These are phyloP conservation scores for Acipenser ruthenus DNA, from an alignment of 2,797 vertebrate genomes.

Conservation along the genomic window DNA sequence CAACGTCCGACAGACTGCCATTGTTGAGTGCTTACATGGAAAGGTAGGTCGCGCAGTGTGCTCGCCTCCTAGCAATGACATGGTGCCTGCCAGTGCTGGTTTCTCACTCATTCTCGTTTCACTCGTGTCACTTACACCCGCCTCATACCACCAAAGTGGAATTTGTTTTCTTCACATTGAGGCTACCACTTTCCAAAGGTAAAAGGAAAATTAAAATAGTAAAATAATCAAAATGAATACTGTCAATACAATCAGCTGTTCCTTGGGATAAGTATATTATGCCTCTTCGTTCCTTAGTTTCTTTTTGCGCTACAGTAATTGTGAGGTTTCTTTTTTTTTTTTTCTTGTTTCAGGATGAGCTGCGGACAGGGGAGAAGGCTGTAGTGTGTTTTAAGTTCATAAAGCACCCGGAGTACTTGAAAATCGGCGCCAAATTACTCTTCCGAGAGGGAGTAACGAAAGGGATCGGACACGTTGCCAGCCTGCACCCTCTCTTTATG, in stretches of 20 bases:
- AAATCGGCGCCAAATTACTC: conserved; percentile 89
- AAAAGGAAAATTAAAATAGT: too few species aligned
- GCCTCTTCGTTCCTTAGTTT: neutral
- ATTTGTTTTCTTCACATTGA: too few species aligned
- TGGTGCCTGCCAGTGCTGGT: too few species aligned
- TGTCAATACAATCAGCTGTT: too few species aligned
- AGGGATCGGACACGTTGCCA: conserved; percentile 92
- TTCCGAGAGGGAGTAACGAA: conserved; percentile 95
- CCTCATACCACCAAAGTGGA: too few species aligned
- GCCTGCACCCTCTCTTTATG: conserved; percentile 69
- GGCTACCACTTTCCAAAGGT: too few species aligned
- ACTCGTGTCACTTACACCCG: too few species aligned
- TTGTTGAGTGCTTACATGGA: conserved; percentile 85
- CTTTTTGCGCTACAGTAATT: fast-evolving
- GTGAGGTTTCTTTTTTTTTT: conserved; percentile 3
- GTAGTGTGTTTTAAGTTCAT: conserved; percentile 90
- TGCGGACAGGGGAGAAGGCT: conserved; percentile 93
- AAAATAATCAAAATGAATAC: too few species aligned
- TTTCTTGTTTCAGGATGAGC: conserved; percentile 68
- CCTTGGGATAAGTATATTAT: too few species aligned
- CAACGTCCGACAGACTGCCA: conserved; percentile 90
- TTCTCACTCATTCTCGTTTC: too few species aligned
- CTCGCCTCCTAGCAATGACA: too few species aligned
- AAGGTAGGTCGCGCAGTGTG: conserved; percentile 64
- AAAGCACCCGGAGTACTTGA: conserved; percentile 96